Percentiles rank a stretch among this genome's conserved stretches.
Conservation (phyloP, 2,888 invertebrate species). For the Drosophila peninsularis region DNA sequence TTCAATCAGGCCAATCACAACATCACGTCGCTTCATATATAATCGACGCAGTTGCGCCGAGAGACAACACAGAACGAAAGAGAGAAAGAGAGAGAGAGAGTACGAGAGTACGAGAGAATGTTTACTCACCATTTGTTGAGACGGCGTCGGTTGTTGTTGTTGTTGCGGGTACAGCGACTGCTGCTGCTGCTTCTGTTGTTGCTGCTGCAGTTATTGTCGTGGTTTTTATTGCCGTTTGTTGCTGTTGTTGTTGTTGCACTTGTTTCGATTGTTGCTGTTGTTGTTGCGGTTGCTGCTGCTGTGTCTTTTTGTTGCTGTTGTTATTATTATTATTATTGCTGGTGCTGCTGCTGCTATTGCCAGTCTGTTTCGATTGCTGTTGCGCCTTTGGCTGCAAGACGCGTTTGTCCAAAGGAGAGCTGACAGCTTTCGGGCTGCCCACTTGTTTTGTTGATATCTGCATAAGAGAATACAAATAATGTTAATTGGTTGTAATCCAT, state of each 20-base stretch:
- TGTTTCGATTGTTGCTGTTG: conserved; percentile 34
- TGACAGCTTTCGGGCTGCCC: conserved; percentile 83
- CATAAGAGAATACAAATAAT: conserved; percentile 32
- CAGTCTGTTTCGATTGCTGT: conserved; percentile 62
- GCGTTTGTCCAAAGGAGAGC: conserved; percentile 87
- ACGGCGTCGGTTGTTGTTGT: conserved; percentile 28
- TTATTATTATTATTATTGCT: conserved; percentile 62
- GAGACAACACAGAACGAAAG: conserved; percentile 10
- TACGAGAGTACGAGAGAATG: conserved; percentile 6
- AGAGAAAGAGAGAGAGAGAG: conserved; percentile 1
- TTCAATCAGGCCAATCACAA: conserved; percentile 62
- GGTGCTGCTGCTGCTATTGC: conserved; percentile 52
- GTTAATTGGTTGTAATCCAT: neutral
- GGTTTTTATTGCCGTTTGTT: neutral
- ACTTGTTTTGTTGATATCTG: conserved; percentile 84
- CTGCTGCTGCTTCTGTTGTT: conserved; percentile 1
- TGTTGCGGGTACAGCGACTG: conserved; percentile 11
- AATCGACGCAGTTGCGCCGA: conserved; percentile 56
- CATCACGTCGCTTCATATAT: conserved; percentile 27
- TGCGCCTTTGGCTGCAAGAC: conserved; percentile 89
- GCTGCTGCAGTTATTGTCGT: neutral
- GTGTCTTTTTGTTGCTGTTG: conserved; percentile 68
- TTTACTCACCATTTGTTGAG: conserved; percentile 75
- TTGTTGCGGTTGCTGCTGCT: conserved; percentile 50
- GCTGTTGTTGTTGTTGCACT: conserved; percentile 23